phyloP scores from a whole-genome alignment of 2,888 invertebrate species.

The Barypeithes pellucidus region DNA sequence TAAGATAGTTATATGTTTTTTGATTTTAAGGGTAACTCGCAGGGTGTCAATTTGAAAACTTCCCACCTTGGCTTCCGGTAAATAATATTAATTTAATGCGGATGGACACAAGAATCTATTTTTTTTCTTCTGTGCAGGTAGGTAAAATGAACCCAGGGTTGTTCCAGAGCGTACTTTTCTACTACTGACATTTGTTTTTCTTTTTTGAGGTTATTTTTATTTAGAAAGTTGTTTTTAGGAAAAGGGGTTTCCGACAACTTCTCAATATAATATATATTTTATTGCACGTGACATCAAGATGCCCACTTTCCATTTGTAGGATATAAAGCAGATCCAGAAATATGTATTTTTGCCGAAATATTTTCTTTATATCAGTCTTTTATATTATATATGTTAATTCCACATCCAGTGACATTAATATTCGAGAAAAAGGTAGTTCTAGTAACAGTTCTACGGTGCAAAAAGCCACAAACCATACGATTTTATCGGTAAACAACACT shows the following conservation, averaged over 20 bases:
- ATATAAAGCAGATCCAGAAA: neutral
- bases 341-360: slow-evolving; percentile 1
- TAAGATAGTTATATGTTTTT: too few relatives aligned
- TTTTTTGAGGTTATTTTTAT: too few relatives aligned
- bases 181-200: neutral
- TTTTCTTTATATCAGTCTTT: neutral
- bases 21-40: too few relatives aligned
- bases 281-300: neutral
- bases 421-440: slow-evolving; percentile 10
- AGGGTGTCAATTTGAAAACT: too few relatives aligned
- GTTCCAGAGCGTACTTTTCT: neutral
- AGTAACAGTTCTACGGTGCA: neutral
- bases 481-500: neutral
- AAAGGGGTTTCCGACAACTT: slow-evolving; percentile 8
- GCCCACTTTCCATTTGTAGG: neutral
- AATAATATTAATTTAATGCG: too few relatives aligned
- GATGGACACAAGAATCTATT: too few relatives aligned
- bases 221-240: neutral
- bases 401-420: neutral
- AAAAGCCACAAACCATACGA: neutral
- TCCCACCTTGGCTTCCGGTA: too few relatives aligned
- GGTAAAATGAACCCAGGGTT: too few relatives aligned
- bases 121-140: too few relatives aligned
- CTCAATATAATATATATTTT: neutral
- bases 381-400: neutral